Evolutionary conservation across 1,140 invertebrate species (phyloP).

Genomic region (Drosophila oshimai): DNA sequence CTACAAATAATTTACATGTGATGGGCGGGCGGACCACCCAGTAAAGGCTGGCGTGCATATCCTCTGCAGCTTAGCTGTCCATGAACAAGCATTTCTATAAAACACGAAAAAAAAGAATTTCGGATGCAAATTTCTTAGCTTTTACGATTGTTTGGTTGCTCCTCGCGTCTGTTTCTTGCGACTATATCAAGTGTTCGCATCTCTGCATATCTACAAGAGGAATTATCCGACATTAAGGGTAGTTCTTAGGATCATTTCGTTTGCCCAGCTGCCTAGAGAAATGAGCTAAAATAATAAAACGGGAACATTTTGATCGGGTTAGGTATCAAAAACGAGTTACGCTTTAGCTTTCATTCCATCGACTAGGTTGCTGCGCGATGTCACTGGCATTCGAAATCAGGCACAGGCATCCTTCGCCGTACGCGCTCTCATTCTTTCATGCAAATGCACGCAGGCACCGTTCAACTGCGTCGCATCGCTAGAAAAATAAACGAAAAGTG

Average conservation of each 20-base stretch:
- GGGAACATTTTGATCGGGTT: conserved; percentile 48
- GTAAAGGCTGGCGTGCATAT: neutral
- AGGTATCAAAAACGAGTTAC: conserved; percentile 56
- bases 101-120: conserved; percentile 54
- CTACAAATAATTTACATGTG: conserved; percentile 42
- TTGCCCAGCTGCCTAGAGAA: conserved; percentile 6
- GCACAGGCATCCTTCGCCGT: neutral
- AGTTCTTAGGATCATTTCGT: conserved; percentile 9
- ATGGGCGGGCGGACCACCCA: too few species aligned
- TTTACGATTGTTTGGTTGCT: conserved; percentile 4
- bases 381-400: neutral
- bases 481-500: conserved; percentile 62
- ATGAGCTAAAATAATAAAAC: conserved; percentile 56
- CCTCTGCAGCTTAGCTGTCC: neutral
- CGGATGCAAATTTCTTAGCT: conserved; percentile 30
- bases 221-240: conserved; percentile 42
- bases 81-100: conserved; percentile 73
- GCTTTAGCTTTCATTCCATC: conserved; percentile 17
- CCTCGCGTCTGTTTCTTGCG: neutral
- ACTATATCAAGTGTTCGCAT: neutral
- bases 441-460: conserved; percentile 72
- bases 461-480: conserved; percentile 75
- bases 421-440: neutral
- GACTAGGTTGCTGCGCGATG: too few species aligned
- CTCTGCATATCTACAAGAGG: conserved; percentile 25